Evolutionary conservation across 2,113 vertebrate genomes (phyloP).

Genomic region (Hepsetus odoe): DNA sequence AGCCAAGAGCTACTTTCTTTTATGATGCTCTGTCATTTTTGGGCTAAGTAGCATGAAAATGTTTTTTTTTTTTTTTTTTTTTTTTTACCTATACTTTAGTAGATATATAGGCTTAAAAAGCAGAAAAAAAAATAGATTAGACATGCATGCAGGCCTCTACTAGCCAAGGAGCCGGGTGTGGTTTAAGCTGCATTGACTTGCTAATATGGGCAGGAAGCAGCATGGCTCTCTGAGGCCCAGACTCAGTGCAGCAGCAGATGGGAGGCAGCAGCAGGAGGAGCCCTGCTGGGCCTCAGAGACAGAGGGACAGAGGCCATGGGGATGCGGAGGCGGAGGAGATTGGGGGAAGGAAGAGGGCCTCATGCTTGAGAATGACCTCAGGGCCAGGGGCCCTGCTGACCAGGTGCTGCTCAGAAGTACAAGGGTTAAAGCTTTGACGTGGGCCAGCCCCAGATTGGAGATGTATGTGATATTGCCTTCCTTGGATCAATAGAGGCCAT

Average conservation of each 20-base stretch:
- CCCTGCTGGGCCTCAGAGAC: constrained; percentile 49
- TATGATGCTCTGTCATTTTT: neutral
- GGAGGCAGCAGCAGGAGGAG: constrained; percentile 54
- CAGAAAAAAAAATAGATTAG: neutral
- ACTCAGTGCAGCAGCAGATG: constrained; percentile 59
- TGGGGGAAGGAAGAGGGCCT: constrained; percentile 27
- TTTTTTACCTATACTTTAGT: neutral
- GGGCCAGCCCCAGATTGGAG: constrained; percentile 41
- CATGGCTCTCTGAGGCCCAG: constrained; percentile 35
- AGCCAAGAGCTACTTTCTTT: no score
- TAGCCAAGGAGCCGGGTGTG: neutral
- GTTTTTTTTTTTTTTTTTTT: neutral
- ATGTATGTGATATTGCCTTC: constrained; percentile 53
- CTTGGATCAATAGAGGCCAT: constrained; percentile 51
- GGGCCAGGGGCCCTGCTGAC: constrained; percentile 44
- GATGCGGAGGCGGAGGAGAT: constrained; percentile 22
- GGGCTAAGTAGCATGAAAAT: no score
- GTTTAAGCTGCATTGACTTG: constrained; percentile 56
- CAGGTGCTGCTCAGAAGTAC: constrained; percentile 48
- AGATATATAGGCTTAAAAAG: neutral
- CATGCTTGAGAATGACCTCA: constrained; percentile 42
- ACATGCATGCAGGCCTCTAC: neutral
- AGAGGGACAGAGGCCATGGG: constrained; percentile 15
- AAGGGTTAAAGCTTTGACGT: constrained; percentile 49
- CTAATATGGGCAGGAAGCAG: constrained; percentile 54